A percentile compares a stretch with the other conserved stretches of the same genome.
Evolutionary conservation across 2,797 vertebrate genomes (phyloP).

Genomic region (Diplodus sargus): DNA sequence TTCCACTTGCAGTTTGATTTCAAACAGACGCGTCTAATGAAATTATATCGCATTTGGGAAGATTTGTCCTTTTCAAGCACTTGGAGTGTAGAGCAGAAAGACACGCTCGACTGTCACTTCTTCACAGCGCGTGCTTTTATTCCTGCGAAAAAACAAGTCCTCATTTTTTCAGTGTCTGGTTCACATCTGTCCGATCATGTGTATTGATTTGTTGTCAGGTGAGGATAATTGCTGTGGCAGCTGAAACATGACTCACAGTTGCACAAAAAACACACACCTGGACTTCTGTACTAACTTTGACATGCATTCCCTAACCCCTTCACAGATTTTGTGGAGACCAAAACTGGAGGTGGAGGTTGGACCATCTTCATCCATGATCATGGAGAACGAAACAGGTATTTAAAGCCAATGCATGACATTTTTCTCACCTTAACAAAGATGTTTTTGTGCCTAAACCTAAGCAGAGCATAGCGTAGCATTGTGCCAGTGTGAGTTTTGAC

Average conservation of each 20-base stretch:
- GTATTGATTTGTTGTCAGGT: conserved; percentile 36
- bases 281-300: conserved; percentile 4
- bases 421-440: no score
- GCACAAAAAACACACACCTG: not conserved
- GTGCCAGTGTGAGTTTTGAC: no score
- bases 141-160: conserved; percentile 27
- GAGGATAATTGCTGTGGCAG: conserved; percentile 43
- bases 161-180: conserved; percentile 44
- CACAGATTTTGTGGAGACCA: no score
- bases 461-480: no score
- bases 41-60: conserved; percentile 69
- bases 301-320: conserved; percentile 1
- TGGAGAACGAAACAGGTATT: no score
- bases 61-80: conserved; percentile 59
- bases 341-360: no score
- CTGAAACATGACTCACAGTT: conserved; percentile 47
- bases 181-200: conserved; percentile 55
- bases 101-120: conserved; percentile 33
- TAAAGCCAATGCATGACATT: no score
- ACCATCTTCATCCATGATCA: no score
- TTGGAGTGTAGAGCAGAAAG: conserved; percentile 32
- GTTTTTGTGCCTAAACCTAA: no score
- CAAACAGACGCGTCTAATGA: conserved; percentile 82
- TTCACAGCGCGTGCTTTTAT: conserved; percentile 24
- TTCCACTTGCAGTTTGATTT: conserved; percentile 78